These are phyloP conservation scores for Delia radicum DNA, from an alignment of 1,140 invertebrate genomes.

Conservation along the genomic window DNA sequence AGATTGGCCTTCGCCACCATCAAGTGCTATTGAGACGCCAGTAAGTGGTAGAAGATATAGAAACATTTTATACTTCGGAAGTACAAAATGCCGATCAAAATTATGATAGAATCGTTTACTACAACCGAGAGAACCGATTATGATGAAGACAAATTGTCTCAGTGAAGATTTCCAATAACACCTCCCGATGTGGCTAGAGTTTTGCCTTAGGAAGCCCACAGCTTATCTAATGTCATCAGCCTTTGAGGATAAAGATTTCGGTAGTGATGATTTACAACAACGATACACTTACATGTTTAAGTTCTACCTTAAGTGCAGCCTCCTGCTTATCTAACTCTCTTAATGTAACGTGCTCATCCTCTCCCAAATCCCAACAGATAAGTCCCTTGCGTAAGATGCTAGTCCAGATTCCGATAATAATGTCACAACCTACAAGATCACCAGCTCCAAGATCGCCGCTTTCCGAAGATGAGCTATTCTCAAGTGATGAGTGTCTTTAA, in stretches of 20 bases:
- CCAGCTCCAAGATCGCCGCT: slow-evolving; percentile 61
- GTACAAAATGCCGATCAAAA: slow-evolving; percentile 68
- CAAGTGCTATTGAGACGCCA: slow-evolving; percentile 67
- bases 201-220: slow-evolving; percentile 50
- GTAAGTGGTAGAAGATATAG: slow-evolving; percentile 75
- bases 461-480: slow-evolving; percentile 65
- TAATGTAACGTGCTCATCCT: slow-evolving; percentile 49
- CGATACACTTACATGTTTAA: slow-evolving; percentile 58
- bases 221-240: slow-evolving; percentile 52
- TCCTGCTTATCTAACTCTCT: slow-evolving; percentile 56
- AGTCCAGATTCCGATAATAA: slow-evolving; percentile 59
- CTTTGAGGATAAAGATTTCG: slow-evolving; percentile 49
- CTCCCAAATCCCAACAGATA: slow-evolving; percentile 33
- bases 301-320: slow-evolving; percentile 60
- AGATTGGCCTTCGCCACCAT: slow-evolving; percentile 76
- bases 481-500: slow-evolving; percentile 68
- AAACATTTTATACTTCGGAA: slow-evolving; percentile 80
- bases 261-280: slow-evolving; percentile 42
- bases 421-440: slow-evolving; percentile 62
- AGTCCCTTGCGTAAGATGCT: slow-evolving; percentile 35
- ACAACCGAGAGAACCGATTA: slow-evolving; percentile 62
- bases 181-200: slow-evolving; percentile 46
- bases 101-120: slow-evolving; percentile 63
- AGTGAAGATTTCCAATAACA: slow-evolving; percentile 25
- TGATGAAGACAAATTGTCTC: slow-evolving; percentile 55